phyloP scores from a whole-genome alignment of 2,888 invertebrate species.

The Chrysomela aeneicollis region DNA sequence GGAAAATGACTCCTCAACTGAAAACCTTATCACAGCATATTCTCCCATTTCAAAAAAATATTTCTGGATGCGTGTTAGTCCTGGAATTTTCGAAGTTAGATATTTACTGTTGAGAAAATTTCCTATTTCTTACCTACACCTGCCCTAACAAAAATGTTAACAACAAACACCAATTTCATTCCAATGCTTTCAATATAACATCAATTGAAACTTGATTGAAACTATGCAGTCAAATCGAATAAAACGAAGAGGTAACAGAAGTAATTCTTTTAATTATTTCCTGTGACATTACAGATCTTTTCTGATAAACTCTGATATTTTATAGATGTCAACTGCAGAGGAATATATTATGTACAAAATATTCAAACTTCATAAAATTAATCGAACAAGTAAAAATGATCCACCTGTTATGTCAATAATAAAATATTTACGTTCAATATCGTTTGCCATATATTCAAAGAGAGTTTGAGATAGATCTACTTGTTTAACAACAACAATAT shows the following conservation, averaged over 20 bases:
- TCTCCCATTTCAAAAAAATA: constrained; percentile 2
- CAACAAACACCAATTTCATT: not conserved
- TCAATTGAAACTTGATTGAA: no score
- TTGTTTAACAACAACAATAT: constrained; percentile 8
- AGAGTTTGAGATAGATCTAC: constrained; percentile 9
- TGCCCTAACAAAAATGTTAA: not conserved
- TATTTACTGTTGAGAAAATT: not conserved
- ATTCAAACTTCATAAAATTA: constrained; percentile 6
- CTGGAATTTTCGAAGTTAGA: constrained; percentile 10
- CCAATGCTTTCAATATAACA: no score
- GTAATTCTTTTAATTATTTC: no score
- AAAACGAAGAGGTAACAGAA: no score
- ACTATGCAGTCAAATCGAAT: no score
- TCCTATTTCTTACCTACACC: constrained; percentile 8
- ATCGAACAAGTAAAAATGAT: constrained; percentile 12
- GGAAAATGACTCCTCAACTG: constrained; percentile 10
- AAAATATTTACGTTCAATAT: constrained; percentile 11
- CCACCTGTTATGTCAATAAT: constrained; percentile 11
- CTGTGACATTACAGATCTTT: no score
- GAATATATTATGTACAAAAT: constrained; percentile 8
- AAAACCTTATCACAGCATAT: constrained; percentile 11
- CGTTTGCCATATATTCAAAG: constrained; percentile 4
- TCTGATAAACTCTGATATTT: not conserved
- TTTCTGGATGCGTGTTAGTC: not conserved
- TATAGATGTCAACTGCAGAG: constrained; percentile 5